These are phyloP conservation scores for Neodiprion virginianus DNA, from an alignment of 1,140 invertebrate genomes.

Conservation along the genomic window DNA sequence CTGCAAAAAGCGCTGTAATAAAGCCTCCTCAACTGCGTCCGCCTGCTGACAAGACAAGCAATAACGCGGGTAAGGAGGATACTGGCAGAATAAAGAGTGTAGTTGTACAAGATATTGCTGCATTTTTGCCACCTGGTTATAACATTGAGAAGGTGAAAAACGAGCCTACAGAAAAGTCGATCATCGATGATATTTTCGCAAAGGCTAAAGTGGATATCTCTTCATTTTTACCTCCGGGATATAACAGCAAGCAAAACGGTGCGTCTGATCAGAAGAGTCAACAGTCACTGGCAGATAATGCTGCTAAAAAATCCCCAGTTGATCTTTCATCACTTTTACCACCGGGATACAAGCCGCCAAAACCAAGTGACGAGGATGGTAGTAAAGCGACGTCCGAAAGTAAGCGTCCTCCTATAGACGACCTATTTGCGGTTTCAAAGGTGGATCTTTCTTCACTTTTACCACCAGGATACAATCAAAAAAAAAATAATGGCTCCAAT, in stretches of 20 bases:
- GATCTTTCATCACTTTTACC: constrained; percentile 73
- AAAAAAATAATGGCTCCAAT: constrained; percentile 35
- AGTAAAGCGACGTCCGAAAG: constrained; percentile 11
- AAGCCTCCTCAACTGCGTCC: neutral
- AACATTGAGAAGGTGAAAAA: constrained; percentile 59
- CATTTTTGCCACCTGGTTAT: constrained; percentile 73
- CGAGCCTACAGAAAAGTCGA: constrained; percentile 46
- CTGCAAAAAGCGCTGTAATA: constrained; percentile 17
- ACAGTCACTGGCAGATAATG: neutral
- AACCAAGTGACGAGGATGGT: constrained; percentile 31
- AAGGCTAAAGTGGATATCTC: constrained; percentile 67
- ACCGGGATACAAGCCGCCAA: constrained; percentile 63
- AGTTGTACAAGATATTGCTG: constrained; percentile 62
- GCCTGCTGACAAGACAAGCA: neutral
- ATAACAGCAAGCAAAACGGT: constrained; percentile 50
- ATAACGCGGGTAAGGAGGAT: neutral
- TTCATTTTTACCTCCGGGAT: constrained; percentile 70
- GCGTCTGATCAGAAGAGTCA: neutral
- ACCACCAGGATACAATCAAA: constrained; percentile 66
- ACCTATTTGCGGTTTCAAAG: constrained; percentile 59
- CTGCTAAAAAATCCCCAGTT: constrained; percentile 57
- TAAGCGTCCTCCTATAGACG: constrained; percentile 32
- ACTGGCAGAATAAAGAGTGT: neutral
- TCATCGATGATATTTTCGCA: constrained; percentile 36
- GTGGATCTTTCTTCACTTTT: constrained; percentile 68